Evolutionary conservation across 2,113 vertebrate species (phyloP), one percentile per base, ranked within the genome.

Genomic region (Murina feae): DNA sequence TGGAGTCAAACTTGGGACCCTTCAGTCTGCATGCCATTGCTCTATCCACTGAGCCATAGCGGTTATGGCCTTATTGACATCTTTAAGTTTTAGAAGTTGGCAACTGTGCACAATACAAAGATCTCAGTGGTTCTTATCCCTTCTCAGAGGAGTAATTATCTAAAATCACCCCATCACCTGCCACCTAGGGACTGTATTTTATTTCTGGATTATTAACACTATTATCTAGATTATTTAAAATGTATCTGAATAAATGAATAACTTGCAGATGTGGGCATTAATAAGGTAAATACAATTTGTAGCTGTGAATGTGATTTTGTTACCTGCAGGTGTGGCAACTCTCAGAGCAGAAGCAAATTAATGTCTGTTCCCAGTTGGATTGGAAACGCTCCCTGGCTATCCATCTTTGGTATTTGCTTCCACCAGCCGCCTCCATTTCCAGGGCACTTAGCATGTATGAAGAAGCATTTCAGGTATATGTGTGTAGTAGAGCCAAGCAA

Each of bases 401-500:
- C 9, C 99, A 99, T 93, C 99, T 99, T 12, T 99, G 99, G 99
- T 99, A 99, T 98, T 99, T 99, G 97, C 98, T 99, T 82, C 99
- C 99, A 0, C 99, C 99, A 2, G 99, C 99, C 0, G 99, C 99
- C 17, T 99, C 99, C 0, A 98, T 99, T 86, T 98, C 99, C 53
- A 98, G 98, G 80, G 99, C 99, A 1, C 99, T 99, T 1, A 86
- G 96, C 86, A 98, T 98, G 97, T 99, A 99, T 0, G 99, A 99
- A 96, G 95, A 96, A 0, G 99, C 99, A 0, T 99, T 99, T 94
- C 98, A 99, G 99, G 99, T 99, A 89, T 80, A 91, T 89, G 44
- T 91, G 47, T 51, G 74, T 58, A 93, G 25, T 85, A 60, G 2
- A 91, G 28, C 79, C 51, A 95, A 47, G 53, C n/a, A 60, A 23